Conservation (phyloP, 2,797 vertebrate genomes). For the Phataginus tricuspis region DNA sequence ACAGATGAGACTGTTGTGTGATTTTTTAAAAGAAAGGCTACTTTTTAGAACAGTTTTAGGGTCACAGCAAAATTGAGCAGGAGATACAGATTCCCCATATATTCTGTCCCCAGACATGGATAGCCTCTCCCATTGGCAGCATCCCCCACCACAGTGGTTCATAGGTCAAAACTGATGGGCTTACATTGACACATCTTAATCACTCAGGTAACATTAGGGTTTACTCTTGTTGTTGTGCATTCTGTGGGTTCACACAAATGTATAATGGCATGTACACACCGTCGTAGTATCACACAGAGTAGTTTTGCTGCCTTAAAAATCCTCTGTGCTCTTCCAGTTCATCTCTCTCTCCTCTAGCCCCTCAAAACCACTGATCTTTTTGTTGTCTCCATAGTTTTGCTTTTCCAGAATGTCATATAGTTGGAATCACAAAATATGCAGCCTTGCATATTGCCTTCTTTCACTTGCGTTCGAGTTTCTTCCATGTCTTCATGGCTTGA, state of each 20-base stretch:
- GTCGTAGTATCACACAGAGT: neutral
- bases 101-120: neutral
- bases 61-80: neutral
- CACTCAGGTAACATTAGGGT: neutral
- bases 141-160: neutral
- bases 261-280: neutral
- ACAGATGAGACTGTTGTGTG: neutral
- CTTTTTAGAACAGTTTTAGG: neutral
- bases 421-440: neutral
- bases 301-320: neutral
- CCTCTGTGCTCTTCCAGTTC: neutral
- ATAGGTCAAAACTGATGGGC: neutral
- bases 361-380: neutral
- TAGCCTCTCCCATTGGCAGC: neutral
- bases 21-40: neutral
- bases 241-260: neutral
- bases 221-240: neutral
- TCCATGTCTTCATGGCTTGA: neutral
- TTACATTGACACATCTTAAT: neutral
- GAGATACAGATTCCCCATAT: neutral
- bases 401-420: neutral
- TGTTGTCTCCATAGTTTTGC: neutral
- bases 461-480: neutral
- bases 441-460: neutral
- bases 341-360: neutral